Percentiles rank a stretch among this genome's conserved stretches.
Conservation (phyloP, 2,113 vertebrate species). For the Rhinopomastus cyanomelas region DNA sequence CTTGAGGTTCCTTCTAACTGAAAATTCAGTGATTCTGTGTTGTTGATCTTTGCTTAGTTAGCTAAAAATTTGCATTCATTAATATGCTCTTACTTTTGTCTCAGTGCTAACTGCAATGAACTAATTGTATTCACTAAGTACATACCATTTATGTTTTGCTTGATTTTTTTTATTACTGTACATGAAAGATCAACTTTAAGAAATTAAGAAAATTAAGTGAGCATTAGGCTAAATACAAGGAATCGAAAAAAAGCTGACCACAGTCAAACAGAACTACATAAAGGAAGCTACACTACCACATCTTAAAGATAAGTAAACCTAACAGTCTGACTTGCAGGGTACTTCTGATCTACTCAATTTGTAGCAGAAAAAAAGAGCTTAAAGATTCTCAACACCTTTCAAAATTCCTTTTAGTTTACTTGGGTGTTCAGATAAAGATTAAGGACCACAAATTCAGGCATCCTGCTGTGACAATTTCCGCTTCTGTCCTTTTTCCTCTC, state of each 20-base stretch:
- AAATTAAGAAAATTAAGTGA: neutral
- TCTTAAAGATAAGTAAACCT: neutral
- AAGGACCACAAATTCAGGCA: neutral
- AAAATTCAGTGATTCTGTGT: no score
- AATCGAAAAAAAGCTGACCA: neutral
- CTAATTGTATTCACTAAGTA: neutral
- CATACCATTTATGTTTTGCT: neutral
- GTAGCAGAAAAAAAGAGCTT: neutral
- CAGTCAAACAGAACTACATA: neutral
- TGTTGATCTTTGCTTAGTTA: neutral
- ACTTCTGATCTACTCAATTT: neutral
- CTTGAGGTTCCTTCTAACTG: no score
- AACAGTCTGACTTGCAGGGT: neutral
- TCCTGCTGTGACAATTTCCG: slow-evolving; percentile 24
- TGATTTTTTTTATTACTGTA: neutral
- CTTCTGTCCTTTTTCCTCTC: slow-evolving; percentile 29
- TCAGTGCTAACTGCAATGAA: neutral
- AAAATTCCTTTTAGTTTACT: neutral
- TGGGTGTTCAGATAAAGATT: slow-evolving; percentile 13
- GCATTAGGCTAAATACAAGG: neutral
- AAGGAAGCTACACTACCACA: neutral
- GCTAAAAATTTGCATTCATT: neutral
- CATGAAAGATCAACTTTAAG: neutral
- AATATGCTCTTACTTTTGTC: neutral
- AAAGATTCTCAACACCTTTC: neutral